These are phyloP conservation scores for Chlamydotis undulata DNA, from an alignment of 2,113 vertebrate species.

Conservation along the genomic window DNA sequence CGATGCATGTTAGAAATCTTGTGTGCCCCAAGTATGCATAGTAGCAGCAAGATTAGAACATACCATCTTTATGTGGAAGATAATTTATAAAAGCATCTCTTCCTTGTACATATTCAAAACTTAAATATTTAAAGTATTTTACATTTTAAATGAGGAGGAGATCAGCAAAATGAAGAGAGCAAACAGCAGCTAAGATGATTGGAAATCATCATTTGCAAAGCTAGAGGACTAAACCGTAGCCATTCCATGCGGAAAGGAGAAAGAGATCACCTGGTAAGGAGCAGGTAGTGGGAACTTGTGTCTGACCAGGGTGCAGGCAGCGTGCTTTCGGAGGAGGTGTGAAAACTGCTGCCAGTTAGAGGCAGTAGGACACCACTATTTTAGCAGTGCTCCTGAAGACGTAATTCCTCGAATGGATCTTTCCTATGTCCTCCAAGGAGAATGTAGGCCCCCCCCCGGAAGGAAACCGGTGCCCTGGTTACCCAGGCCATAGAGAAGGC, in stretches of 20 bases:
- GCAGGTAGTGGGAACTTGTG: background rate
- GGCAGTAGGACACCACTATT: background rate
- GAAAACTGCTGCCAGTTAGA: background rate
- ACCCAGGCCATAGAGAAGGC: no score
- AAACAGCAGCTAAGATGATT: background rate
- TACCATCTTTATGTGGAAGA: background rate
- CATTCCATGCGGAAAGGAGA: background rate
- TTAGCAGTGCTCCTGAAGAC: background rate
- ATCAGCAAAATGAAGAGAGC: background rate
- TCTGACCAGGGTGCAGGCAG: background rate
- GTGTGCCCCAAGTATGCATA: background rate
- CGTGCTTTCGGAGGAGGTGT: background rate
- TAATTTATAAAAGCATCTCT: background rate
- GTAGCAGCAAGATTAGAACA: background rate
- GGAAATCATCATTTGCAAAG: background rate
- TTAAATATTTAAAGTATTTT: background rate
- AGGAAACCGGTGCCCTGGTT: no score
- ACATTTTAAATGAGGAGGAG: background rate
- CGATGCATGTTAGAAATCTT: background rate
- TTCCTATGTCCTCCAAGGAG: background rate
- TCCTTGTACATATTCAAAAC: background rate
- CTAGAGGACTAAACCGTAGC: background rate
- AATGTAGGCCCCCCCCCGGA: no score
- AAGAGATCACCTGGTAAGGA: background rate
- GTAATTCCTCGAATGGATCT: background rate